Evolutionary conservation across 2,797 vertebrate genomes (phyloP), one percentile per base, ranked within the genome.

Genomic region (Falco berigora): DNA sequence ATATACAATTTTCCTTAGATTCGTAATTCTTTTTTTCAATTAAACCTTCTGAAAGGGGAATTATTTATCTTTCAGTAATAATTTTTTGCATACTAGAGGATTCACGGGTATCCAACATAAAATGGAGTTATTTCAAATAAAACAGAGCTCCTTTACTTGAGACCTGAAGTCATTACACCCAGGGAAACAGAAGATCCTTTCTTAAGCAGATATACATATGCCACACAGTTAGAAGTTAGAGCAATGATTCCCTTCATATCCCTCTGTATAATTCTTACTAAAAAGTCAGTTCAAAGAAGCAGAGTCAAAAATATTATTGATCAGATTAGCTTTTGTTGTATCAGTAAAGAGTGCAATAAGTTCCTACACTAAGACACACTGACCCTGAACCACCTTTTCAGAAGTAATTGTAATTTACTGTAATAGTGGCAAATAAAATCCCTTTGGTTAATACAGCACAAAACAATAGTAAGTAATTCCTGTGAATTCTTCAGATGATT

Each of bases 61-160:
- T 86, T 92, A 74, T 93, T 95, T 81, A 67, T 90, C 78, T 46
- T 63, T 58, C 20, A 95, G 89, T 34, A 96, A 11, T 23, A 82
- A 42, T 27, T 21, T 78, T 88, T 91, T 88, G 56, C 82, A 92
- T 88, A 76, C 36, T 84, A 80, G 67, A 77, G 73, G 49, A 95
- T 94, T 97, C 76, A 92, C 42, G 22, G 75, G 32, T 73, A 93
- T 90, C 86, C 76, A 93, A 78, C 30, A 88, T 67, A 97, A 96
- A 97, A 96, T 81, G 25, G 87, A 96, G 67, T 27, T 97, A 92
- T 96, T 97, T 97, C 91, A 97, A 97, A 86, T 66, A 67, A 88
- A 96, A 97, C 94, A 97, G 91, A 95, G 87, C 50, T 96, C 92
- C 87, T 97, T 97, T 97, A 96, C 92, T 93, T 50, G 52, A 55